A percentile compares a stretch with the other conserved stretches of the same genome.
These are phyloP conservation scores for Chymomyza costata DNA, from an alignment of 1,140 invertebrate species.

Conservation along the genomic window DNA sequence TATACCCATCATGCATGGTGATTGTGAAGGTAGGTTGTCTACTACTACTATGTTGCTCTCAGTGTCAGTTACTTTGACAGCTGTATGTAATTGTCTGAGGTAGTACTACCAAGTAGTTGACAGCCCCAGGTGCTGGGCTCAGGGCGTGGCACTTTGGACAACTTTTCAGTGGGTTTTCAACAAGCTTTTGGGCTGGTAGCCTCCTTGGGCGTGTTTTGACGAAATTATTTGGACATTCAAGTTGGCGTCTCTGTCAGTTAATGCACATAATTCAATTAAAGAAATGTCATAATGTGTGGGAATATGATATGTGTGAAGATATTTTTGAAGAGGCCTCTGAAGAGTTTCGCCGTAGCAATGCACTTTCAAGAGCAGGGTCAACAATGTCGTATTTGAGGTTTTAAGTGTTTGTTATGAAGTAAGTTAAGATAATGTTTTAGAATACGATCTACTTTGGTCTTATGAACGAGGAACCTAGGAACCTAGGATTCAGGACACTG, in stretches of 20 bases:
- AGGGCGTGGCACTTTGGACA: slow-evolving; percentile 27
- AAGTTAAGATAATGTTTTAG: too few relatives aligned
- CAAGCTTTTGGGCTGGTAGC: slow-evolving; percentile 14
- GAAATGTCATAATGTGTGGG: too few relatives aligned
- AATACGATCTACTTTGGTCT: too few relatives aligned
- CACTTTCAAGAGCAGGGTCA: too few relatives aligned
- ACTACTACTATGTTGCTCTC: slow-evolving; percentile 6
- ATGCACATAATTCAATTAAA: slow-evolving; percentile 60
- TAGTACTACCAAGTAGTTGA: slow-evolving; percentile 53
- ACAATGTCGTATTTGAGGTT: too few relatives aligned
- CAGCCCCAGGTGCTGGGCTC: slow-evolving; percentile 7
- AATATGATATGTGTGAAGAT: too few relatives aligned
- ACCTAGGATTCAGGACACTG: too few relatives aligned
- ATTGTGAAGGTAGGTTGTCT: slow-evolving; percentile 79
- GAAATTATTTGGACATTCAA: slow-evolving; percentile 43
- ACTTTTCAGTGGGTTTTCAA: slow-evolving; percentile 27
- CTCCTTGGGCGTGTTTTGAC: slow-evolving; percentile 33
- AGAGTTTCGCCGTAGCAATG: too few relatives aligned
- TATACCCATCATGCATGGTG: slow-evolving; percentile 82
- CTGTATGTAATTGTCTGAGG: neutral
- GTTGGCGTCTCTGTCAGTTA: slow-evolving; percentile 56
- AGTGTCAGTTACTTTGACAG: slow-evolving; percentile 21
- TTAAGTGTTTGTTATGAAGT: too few relatives aligned
- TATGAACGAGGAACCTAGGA: too few relatives aligned
- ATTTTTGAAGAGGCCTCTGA: too few relatives aligned